phyloP scores from a whole-genome alignment of 2,888 invertebrate genomes.

The Nephrotoma flavescens region DNA sequence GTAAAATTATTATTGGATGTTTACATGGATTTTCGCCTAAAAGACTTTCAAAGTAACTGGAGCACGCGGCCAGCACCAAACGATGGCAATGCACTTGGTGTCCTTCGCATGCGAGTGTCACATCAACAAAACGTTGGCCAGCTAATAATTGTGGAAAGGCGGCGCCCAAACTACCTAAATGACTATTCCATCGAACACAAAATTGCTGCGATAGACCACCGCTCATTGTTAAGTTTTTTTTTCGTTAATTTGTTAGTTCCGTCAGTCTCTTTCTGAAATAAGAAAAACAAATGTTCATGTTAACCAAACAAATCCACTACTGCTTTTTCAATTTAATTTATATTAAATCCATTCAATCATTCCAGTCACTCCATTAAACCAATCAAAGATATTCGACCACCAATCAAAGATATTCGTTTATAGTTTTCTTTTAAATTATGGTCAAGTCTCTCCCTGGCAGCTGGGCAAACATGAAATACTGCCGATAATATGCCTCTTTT shows the following conservation, averaged over 20 bases:
- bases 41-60: slow-evolving; percentile 66
- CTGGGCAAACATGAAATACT: no score
- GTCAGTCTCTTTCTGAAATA: neutral
- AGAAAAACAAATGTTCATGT: no score
- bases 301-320: no score
- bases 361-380: no score
- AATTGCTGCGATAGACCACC: slow-evolving; percentile 25
- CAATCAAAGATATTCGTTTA: no score
- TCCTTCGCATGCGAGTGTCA: slow-evolving; percentile 77
- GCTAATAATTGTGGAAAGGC: slow-evolving; percentile 30
- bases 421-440: no score
- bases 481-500: no score
- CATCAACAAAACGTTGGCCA: slow-evolving; percentile 56
- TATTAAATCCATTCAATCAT: no score
- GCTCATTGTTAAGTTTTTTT: slow-evolving; percentile 9
- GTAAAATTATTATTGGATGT: slow-evolving; percentile 66
- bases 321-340: no score
- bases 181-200: slow-evolving; percentile 33
- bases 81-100: slow-evolving; percentile 72
- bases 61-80: slow-evolving; percentile 71
- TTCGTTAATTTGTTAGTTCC: neutral
- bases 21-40: slow-evolving; percentile 72
- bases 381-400: no score
- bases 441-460: no score
- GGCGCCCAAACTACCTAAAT: slow-evolving; percentile 31